phyloP scores from a whole-genome alignment of 2,113 vertebrate species.

The Tachuris rubrigastra region DNA sequence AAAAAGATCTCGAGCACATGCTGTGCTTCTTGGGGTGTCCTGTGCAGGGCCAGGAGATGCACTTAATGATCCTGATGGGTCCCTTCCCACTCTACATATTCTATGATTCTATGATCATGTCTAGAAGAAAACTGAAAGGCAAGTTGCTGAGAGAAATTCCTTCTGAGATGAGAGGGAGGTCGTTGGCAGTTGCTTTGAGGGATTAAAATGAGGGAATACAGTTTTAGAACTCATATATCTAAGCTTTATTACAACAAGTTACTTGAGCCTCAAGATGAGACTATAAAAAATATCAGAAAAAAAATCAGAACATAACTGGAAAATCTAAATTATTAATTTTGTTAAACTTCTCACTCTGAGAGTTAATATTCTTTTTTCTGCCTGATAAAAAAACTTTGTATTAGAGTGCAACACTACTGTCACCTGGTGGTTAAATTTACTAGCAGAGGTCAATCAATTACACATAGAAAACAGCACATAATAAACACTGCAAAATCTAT shows the following conservation, averaged over 20 bases:
- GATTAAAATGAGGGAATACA: slow-evolving; percentile 13
- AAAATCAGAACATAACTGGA: neutral
- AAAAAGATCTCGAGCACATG: neutral
- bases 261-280: neutral
- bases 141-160: neutral
- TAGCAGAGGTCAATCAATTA: neutral
- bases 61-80: neutral
- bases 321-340: neutral
- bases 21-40: neutral
- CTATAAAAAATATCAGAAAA: neutral
- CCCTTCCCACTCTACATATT: neutral
- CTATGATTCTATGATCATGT: neutral
- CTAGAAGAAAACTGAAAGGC: neutral
- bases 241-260: slow-evolving; percentile 4
- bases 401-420: slow-evolving; percentile 39
- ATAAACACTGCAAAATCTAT: neutral
- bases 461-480: neutral
- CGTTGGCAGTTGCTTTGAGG: neutral
- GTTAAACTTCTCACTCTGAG: neutral
- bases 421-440: slow-evolving; percentile 57
- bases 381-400: neutral
- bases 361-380: neutral
- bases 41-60: neutral
- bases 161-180: neutral
- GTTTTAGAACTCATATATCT: neutral